Evolutionary conservation across 2,113 vertebrate genomes (phyloP), one percentile per base, ranked within the genome.

Genomic region (Cacatua alba): DNA sequence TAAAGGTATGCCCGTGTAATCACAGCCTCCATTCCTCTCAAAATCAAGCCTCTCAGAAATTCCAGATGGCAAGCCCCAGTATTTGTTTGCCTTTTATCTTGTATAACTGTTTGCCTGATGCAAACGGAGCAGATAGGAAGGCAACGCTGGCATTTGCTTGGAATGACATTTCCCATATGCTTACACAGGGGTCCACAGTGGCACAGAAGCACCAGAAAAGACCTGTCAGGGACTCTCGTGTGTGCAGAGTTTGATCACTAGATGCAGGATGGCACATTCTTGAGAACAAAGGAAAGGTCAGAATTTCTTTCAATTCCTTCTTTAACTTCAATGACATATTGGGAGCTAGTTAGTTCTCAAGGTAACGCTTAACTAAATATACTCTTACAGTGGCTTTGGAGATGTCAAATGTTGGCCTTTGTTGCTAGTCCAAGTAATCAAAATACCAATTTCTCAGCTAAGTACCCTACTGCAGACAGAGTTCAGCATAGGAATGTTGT

Each of bases 251-350:
- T 80, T 78, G 69, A 72, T 79, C 25, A 24, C 28, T 67, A 29
- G 26, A 83, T 68, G 44, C 25, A 39, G 52, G 31, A 76, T 7
- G 25, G 51, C 25, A 80, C 33, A 82, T 82, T 82, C 67, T 82
- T 53, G 70, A 67, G 84, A 94, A 88, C 59, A 93, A 94, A 93
- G 78, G 37, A 93, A 96, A 95, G 87, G 92, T 85, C 79, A 90
- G 71, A 95, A 94, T 96, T 92, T 95, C 17, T 88, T 90, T 77
- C 23, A 74, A 77, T 68, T 88, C 31, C 59, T 59, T 75, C 65
- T 85, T 91, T 96, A 93, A 93, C 10, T 88, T 90, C 59, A 85
- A 3, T 4, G 28, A 53, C 59, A 82, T 70, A 53, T 79, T 53
- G 59, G 87, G 75, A 93, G 7, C 51, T 82, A 71, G 31, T 59